Conservation (phyloP, 2,888 invertebrate genomes). For the Rotaria macrura region DNA sequence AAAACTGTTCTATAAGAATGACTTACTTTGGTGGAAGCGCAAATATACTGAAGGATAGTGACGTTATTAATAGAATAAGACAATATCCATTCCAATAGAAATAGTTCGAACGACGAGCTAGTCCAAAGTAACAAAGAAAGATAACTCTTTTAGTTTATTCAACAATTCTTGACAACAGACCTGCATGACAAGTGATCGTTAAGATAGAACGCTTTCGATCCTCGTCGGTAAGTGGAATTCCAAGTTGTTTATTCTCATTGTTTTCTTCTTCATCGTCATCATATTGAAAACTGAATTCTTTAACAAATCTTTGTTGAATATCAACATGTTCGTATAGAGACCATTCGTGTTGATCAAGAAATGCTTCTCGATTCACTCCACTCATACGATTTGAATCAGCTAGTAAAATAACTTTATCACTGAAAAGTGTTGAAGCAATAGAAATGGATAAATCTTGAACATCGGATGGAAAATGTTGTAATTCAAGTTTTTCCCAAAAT, state of each 20-base stretch:
- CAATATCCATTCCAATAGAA: not conserved
- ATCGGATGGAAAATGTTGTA: constrained; percentile 35
- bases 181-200: not conserved
- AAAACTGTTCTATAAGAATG: not conserved
- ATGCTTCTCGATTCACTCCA: constrained; percentile 35
- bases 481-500: constrained; percentile 31
- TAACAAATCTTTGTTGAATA: not conserved
- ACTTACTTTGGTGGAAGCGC: not conserved
- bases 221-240: too few relatives aligned
- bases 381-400: constrained; percentile 36
- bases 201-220: not conserved
- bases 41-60: not conserved
- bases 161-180: not conserved
- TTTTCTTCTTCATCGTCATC: not conserved
- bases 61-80: not conserved
- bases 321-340: constrained; percentile 40
- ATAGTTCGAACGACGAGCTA: not conserved
- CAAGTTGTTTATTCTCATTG: not conserved
- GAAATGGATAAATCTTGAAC: constrained; percentile 25
- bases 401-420: constrained; percentile 37
- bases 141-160: too few relatives aligned
- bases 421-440: constrained; percentile 28
- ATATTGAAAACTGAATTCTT: not conserved
- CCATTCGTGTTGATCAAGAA: constrained; percentile 47
- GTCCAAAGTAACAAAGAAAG: not conserved